Conservation (phyloP, 2,888 invertebrate species). For the Ornithoptera priamus region DNA sequence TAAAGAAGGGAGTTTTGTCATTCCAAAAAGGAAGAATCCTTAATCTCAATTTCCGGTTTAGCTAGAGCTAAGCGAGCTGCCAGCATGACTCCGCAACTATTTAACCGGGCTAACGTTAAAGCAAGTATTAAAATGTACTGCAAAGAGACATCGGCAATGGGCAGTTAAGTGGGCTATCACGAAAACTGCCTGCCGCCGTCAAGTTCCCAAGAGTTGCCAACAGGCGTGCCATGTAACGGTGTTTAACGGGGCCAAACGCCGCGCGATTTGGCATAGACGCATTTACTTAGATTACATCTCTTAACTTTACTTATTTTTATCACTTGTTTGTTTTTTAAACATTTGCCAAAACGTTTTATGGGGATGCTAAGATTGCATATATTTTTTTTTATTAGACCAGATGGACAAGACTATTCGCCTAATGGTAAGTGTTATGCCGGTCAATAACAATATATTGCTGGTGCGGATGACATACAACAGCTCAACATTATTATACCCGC, state of each 20-base stretch:
- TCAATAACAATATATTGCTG: no score
- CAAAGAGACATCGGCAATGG: conserved; percentile 4
- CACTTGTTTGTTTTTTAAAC: background rate
- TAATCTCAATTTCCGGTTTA: background rate
- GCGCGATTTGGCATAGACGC: conserved; percentile 4
- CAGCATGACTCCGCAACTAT: no score
- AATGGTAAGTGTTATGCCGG: no score
- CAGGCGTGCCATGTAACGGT: conserved; percentile 18
- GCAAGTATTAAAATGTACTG: conserved; percentile 1
- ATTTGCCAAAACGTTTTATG: no score
- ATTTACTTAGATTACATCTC: background rate
- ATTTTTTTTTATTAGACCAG: no score
- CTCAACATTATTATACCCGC: no score
- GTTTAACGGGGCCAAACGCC: conserved; percentile 1
- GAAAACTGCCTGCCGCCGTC: conserved; percentile 1
- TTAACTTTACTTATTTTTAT: background rate
- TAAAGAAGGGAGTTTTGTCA: no score
- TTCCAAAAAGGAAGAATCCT: no score
- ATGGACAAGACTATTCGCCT: no score
- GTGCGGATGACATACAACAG: no score
- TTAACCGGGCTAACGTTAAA: background rate
- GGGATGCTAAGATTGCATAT: no score
- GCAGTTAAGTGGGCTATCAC: conserved; percentile 1
- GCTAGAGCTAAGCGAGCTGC: background rate
- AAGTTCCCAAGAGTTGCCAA: conserved; percentile 10